phyloP scores from a whole-genome alignment of 2,113 vertebrate species.

The Tautogolabrus adspersus region DNA sequence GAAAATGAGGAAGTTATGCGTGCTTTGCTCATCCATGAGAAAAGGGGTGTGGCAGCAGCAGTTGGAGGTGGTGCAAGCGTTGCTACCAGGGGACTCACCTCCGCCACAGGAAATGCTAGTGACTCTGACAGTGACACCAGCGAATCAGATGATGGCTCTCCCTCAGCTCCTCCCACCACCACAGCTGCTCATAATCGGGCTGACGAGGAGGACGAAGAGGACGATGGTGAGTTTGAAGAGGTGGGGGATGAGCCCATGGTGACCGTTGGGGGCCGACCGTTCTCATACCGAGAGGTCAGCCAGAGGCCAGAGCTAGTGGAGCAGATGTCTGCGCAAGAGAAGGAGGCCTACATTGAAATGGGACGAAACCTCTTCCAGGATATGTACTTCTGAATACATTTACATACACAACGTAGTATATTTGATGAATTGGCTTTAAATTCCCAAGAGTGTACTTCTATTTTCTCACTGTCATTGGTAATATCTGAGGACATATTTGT shows the following conservation, averaged over 20 bases:
- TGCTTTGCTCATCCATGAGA: constrained; percentile 96
- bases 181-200: constrained; percentile 19
- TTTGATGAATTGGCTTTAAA: background rate
- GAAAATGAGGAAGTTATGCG: constrained; percentile 98
- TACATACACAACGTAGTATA: too few relatives aligned
- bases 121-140: constrained; percentile 98
- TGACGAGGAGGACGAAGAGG: constrained; percentile 86
- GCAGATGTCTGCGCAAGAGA: constrained; percentile 95
- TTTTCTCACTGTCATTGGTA: background rate
- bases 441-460: background rate
- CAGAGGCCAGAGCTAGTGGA: constrained; percentile 94
- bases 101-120: constrained; percentile 82
- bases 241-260: constrained; percentile 90
- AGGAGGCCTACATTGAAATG: constrained; percentile 97
- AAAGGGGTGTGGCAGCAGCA: constrained; percentile 82
- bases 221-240: constrained; percentile 95
- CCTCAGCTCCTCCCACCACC: constrained; percentile 40
- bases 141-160: constrained; percentile 92
- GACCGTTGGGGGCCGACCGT: constrained; percentile 89
- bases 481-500: background rate
- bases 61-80: constrained; percentile 56
- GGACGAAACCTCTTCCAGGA: constrained; percentile 95
- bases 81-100: constrained; percentile 69
- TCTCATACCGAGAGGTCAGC: constrained; percentile 93
- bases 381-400: constrained; percentile 90